These are phyloP conservation scores for Cassiopea andromeda DNA, from an alignment of 30 jellyfish, hydroid and myxozoan species.

Conservation along the genomic window DNA sequence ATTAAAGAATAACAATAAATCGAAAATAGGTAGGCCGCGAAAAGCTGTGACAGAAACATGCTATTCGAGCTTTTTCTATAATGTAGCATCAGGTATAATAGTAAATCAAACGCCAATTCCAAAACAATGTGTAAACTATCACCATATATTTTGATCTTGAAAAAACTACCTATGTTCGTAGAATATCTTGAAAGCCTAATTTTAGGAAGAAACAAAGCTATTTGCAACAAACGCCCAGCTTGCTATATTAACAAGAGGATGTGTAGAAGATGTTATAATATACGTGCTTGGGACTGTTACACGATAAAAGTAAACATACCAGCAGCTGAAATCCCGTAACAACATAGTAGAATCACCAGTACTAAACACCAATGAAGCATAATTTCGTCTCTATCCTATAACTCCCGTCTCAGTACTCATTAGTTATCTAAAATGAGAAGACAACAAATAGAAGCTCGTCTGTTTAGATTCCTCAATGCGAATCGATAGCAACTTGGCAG, in stretches of 20 bases:
- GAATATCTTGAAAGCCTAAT: no score
- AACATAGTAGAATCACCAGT: not conserved
- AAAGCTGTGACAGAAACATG: not conserved
- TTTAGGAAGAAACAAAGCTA: no score
- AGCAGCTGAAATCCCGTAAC: not conserved
- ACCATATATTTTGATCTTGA: no score
- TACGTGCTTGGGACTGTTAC: not conserved
- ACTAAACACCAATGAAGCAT: constrained; percentile 3
- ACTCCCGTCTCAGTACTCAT: not conserved
- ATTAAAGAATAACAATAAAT: not conserved
- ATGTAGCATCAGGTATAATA: no score
- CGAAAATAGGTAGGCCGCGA: not conserved
- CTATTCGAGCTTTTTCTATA: no score
- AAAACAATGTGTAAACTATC: not conserved
- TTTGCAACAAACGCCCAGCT: no score
- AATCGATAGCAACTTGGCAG: not conserved
- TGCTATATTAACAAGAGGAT: no score
- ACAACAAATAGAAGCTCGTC: not conserved
- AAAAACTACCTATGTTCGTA: no score
- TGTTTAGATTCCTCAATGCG: not conserved
- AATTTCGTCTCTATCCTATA: not conserved
- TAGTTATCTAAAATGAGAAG: not conserved
- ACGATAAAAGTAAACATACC: not conserved
- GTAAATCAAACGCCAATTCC: not conserved
- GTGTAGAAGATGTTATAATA: no score